These are phyloP conservation scores for Leptocoma aspasia DNA, from an alignment of 2,113 vertebrate species.

Conservation along the genomic window DNA sequence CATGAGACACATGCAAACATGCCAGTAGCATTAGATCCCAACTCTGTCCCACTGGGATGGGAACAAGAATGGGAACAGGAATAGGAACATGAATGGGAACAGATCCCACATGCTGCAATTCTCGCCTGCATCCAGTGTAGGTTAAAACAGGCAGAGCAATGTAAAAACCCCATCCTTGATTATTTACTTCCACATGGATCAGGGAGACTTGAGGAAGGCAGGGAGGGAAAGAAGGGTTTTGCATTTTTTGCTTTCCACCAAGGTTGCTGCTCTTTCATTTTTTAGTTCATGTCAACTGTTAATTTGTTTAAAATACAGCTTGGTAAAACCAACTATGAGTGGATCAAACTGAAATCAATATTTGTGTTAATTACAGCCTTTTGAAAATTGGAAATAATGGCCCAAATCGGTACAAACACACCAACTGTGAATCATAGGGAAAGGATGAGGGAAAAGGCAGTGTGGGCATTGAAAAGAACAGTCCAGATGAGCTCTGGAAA, in stretches of 20 bases:
- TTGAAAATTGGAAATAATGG: conserved; percentile 69
- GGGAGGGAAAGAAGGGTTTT: not conserved
- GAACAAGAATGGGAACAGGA: not conserved
- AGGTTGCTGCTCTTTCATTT: not conserved
- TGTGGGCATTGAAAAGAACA: conserved; percentile 81
- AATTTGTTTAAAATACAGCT: conserved; percentile 16
- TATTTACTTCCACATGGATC: not conserved
- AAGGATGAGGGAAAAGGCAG: conserved; percentile 73
- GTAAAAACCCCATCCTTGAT: not conserved
- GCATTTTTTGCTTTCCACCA: not conserved
- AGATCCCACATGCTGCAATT: not conserved
- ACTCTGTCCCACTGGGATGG: not conserved
- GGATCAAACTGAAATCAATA: conserved; percentile 36
- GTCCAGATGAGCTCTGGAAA: conserved; percentile 71
- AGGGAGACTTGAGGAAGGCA: not conserved
- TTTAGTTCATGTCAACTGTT: not conserved
- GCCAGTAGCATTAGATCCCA: not conserved
- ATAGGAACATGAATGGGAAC: not conserved
- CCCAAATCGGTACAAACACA: conserved; percentile 63
- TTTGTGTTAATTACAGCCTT: conserved; percentile 46
- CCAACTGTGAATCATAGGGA: conserved; percentile 69
- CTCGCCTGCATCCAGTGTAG: not conserved
- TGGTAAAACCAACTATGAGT: not conserved
- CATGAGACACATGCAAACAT: not conserved
- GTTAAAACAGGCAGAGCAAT: not conserved